A percentile compares a stretch with the other conserved stretches of the same genome.
Conservation (phyloP, 2,888 invertebrate species). For the Folsomia manolachei region DNA sequence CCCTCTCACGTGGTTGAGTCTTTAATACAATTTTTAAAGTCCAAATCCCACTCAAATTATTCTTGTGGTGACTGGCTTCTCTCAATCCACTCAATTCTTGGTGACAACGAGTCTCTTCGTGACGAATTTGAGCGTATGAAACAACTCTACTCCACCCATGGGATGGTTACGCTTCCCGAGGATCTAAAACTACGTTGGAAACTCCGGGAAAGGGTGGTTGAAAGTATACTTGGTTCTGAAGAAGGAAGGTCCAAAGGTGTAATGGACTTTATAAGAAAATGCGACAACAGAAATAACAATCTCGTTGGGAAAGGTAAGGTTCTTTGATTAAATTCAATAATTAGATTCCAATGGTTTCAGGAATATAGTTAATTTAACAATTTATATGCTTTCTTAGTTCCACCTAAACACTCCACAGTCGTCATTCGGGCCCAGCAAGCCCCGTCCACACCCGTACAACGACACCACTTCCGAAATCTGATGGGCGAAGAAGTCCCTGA, state of each 20-base stretch:
- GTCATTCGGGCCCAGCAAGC: neutral
- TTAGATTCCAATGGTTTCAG: neutral
- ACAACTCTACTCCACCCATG: neutral
- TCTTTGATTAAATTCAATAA: neutral
- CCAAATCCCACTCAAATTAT: conserved; percentile 20
- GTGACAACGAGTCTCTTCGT: conserved; percentile 27
- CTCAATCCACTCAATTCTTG: conserved; percentile 23
- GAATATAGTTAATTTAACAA: neutral
- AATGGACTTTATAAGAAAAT: neutral
- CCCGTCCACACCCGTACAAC: neutral
- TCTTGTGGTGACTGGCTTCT: conserved; percentile 22
- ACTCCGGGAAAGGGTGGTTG: conserved; percentile 11
- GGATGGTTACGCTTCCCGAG: neutral
- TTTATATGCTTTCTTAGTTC: too few species aligned
- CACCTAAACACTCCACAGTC: neutral
- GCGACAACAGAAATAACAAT: neutral
- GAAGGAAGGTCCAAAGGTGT: neutral
- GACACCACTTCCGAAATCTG: too few species aligned
- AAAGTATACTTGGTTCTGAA: conserved; percentile 1
- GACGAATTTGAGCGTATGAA: conserved; percentile 23
- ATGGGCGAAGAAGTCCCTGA: neutral
- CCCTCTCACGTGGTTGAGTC: conserved; percentile 13
- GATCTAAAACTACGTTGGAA: conserved; percentile 14
- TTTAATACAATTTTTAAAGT: conserved; percentile 24
- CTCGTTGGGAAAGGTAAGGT: neutral